phyloP scores from a whole-genome alignment of 1,140 invertebrate genomes.

The Musca domestica region DNA sequence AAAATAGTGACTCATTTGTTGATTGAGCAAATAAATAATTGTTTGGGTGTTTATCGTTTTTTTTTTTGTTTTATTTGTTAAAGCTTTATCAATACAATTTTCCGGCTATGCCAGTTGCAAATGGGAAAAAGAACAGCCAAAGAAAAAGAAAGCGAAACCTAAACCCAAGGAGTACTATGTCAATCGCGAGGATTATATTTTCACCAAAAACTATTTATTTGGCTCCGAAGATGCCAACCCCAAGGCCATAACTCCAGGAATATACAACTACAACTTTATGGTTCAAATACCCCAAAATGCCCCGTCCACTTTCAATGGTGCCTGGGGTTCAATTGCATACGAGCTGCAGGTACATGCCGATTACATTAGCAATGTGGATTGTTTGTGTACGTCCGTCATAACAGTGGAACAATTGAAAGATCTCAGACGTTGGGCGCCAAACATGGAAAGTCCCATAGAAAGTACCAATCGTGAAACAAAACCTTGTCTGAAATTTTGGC shows the following conservation, averaged over 20 bases:
- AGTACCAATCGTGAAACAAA: slow-evolving; percentile 30
- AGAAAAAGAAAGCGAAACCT: slow-evolving; percentile 24
- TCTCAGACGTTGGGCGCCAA: not conserved
- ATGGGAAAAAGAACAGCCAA: slow-evolving; percentile 34
- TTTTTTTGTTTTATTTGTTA: not conserved
- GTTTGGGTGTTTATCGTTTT: too few relatives aligned
- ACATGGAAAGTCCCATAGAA: not conserved
- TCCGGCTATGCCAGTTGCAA: slow-evolving; percentile 37
- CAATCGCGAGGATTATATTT: slow-evolving; percentile 44
- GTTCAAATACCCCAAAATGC: slow-evolving; percentile 59
- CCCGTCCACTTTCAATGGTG: slow-evolving; percentile 69
- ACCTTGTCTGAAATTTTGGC: slow-evolving; percentile 37
- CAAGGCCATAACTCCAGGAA: slow-evolving; percentile 51
- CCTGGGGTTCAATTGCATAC: slow-evolving; percentile 68
- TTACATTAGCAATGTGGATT: slow-evolving; percentile 56
- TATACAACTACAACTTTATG: slow-evolving; percentile 61
- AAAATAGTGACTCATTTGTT: too few relatives aligned
- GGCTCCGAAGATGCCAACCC: slow-evolving; percentile 41
- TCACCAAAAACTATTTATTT: slow-evolving; percentile 45
- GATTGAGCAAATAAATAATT: too few relatives aligned
- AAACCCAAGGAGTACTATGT: slow-evolving; percentile 29
- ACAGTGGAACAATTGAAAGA: not conserved
- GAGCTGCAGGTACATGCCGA: slow-evolving; percentile 65
- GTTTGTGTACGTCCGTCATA: not conserved
- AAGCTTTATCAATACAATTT: slow-evolving; percentile 30